Percentiles rank a stretch among this genome's conserved stretches.
These are phyloP conservation scores for Amblyraja radiata DNA, from an alignment of 2,797 vertebrate genomes.

Conservation along the genomic window DNA sequence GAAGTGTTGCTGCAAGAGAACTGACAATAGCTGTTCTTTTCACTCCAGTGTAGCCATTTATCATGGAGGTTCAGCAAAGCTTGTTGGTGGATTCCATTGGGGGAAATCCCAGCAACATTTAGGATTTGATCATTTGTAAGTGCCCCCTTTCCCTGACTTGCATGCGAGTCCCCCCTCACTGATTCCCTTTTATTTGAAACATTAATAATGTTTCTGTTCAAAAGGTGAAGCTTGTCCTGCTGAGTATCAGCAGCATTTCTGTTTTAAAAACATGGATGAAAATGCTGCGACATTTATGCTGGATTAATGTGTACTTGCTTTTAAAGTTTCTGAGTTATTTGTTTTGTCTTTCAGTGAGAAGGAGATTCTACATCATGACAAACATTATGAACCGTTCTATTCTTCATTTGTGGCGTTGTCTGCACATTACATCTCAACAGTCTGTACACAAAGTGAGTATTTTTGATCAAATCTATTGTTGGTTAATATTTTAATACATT, in stretches of 20 bases:
- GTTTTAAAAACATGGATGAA: too few species aligned
- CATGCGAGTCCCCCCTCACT: neutral
- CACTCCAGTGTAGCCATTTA: neutral
- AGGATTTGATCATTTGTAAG: neutral
- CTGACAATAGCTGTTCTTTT: neutral
- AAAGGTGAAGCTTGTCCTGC: too few species aligned
- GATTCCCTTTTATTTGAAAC: neutral
- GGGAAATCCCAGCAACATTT: neutral
- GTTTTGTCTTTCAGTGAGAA: constrained; percentile 72
- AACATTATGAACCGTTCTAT: constrained; percentile 98
- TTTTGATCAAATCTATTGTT: neutral
- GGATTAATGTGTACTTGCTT: neutral
- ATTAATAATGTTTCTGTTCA: too few species aligned
- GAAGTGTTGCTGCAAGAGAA: neutral
- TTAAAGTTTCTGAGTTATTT: neutral
- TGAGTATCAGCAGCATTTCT: too few species aligned
- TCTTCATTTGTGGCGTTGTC: constrained; percentile 96
- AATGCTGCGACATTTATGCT: constrained; percentile 39
- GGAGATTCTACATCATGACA: constrained; percentile 95
- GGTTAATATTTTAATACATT: neutral
- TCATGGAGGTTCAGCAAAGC: neutral
- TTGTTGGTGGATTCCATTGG: too few species aligned
- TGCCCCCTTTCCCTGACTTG: neutral
- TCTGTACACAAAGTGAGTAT: constrained; percentile 90
- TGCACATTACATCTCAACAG: constrained; percentile 97